Evolutionary conservation across 1,140 invertebrate genomes (phyloP).

Genomic region (Luehdorfia chinensis): DNA sequence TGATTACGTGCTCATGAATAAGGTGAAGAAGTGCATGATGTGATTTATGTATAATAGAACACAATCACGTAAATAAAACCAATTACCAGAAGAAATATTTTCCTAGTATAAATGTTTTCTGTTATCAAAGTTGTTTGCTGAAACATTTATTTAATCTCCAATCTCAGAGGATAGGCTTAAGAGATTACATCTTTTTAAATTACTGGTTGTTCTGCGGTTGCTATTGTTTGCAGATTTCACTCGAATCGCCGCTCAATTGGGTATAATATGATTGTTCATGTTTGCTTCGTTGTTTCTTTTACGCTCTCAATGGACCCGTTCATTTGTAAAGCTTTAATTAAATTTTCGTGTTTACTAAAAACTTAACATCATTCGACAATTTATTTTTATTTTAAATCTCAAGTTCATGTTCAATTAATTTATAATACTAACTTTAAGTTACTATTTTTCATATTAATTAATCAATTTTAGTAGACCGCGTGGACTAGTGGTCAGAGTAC

Average conservation of each 20-base stretch:
- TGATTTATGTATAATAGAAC: no score
- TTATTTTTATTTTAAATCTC: neutral
- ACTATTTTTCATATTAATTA: no score
- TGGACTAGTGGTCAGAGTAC: no score
- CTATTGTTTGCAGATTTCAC: constrained; percentile 41
- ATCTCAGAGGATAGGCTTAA: neutral
- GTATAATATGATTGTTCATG: constrained; percentile 30
- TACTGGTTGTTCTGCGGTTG: constrained; percentile 17
- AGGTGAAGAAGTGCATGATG: no score
- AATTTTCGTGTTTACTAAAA: constrained; percentile 39
- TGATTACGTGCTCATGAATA: no score
- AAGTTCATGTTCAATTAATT: no score
- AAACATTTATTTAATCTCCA: constrained; percentile 9
- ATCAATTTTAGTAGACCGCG: no score
- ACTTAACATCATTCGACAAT: neutral
- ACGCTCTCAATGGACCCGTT: constrained; percentile 32
- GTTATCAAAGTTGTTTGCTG: constrained; percentile 4
- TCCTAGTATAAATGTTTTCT: no score
- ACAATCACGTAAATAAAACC: no score
- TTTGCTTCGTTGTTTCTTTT: constrained; percentile 19
- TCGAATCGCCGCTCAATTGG: constrained; percentile 23
- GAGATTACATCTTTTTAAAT: constrained; percentile 29
- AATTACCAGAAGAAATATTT: no score
- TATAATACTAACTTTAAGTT: no score
- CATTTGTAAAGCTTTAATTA: constrained; percentile 46